A percentile compares a stretch with the other conserved stretches of the same genome.
These are phyloP conservation scores for Nephrocerus scutellatus DNA, from an alignment of 2,888 invertebrate genomes.

Conservation along the genomic window DNA sequence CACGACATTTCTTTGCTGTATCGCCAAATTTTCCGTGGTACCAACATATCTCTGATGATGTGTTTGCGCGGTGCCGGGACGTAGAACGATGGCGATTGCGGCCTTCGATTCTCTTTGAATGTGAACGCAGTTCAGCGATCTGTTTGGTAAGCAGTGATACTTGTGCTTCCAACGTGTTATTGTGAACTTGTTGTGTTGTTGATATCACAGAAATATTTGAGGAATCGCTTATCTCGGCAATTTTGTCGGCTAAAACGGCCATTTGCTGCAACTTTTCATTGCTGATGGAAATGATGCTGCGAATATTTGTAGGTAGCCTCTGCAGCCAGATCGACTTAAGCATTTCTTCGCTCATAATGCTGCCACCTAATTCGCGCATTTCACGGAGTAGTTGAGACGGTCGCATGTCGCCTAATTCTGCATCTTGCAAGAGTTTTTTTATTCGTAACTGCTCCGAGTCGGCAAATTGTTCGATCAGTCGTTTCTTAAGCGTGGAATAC, in stretches of 20 bases:
- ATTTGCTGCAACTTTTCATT: conserved; percentile 16
- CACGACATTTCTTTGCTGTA: conserved; percentile 14
- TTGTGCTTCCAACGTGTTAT: conserved; percentile 1
- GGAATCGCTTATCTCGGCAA: conserved; percentile 15
- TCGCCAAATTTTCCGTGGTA: conserved; percentile 17
- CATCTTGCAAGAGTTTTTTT: conserved; percentile 21
- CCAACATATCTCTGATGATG: conserved; percentile 12
- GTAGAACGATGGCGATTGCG: background rate
- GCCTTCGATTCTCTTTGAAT: background rate
- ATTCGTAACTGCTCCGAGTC: conserved; percentile 24
- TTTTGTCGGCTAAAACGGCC: conserved; percentile 19
- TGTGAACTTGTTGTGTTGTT: background rate
- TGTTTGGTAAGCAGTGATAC: background rate
- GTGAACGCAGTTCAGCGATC: conserved; percentile 1
- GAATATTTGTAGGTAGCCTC: conserved; percentile 22
- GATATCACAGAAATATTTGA: conserved; percentile 1
- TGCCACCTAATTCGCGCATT: conserved; percentile 24
- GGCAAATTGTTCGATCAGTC: conserved; percentile 22
- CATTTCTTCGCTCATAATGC: conserved; percentile 20
- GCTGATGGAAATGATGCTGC: conserved; percentile 22
- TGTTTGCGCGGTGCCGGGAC: background rate
- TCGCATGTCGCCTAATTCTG: conserved; percentile 26
- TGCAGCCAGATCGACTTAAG: conserved; percentile 26
- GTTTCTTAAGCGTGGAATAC: conserved; percentile 22
- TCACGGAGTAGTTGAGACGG: conserved; percentile 27